A percentile compares a stretch with the other conserved stretches of the same genome.
phyloP scores from a whole-genome alignment of 2,113 vertebrate genomes.

The Cercocebus atys region DNA sequence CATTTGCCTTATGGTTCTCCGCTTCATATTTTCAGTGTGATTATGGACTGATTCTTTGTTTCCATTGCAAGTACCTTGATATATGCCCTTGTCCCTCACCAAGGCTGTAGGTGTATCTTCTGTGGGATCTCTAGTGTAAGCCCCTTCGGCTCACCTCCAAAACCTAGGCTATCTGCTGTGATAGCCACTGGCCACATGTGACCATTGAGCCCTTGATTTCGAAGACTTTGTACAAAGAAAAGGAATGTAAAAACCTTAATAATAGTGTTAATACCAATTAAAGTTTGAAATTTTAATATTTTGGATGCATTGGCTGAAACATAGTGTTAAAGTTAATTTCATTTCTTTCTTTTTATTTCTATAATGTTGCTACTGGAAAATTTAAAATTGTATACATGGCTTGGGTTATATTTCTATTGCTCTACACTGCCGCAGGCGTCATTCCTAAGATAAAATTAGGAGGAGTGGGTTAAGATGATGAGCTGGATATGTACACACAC shows the following conservation, averaged over 20 bases:
- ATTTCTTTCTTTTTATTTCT: background rate
- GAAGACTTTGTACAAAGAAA: background rate
- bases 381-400: background rate
- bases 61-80: background rate
- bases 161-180: background rate
- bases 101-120: background rate
- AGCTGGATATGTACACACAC: background rate
- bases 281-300: background rate
- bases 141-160: background rate
- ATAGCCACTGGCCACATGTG: background rate
- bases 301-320: background rate
- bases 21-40: background rate
- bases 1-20: background rate
- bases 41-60: background rate
- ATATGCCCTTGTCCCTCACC: background rate
- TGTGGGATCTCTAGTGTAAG: background rate
- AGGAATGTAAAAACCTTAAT: background rate
- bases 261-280: background rate
- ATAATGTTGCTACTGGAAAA: background rate
- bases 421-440: background rate
- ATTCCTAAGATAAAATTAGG: background rate
- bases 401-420: background rate
- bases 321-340: background rate
- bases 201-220: background rate
- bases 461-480: background rate